Evolutionary conservation across 2,113 vertebrate species (phyloP).

Genomic region (Nyctereutes procyonoides): DNA sequence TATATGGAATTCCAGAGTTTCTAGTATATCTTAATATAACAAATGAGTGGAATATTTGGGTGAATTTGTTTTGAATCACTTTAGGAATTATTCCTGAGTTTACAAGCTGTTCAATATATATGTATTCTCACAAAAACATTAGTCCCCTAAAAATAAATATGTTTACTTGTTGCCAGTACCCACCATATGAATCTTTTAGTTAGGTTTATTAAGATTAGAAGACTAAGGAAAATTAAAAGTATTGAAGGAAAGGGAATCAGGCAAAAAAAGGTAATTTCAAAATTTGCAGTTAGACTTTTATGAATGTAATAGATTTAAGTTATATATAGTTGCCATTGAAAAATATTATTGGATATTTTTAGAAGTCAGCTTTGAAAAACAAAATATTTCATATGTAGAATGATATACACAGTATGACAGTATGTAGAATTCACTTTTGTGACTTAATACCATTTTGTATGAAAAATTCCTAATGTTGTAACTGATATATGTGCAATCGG

Average conservation of each 20-base stretch:
- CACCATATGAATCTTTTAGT: conserved; percentile 42
- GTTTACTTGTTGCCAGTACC: neutral
- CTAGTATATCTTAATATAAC: neutral
- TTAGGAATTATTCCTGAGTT: conserved; percentile 52
- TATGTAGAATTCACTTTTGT: conserved; percentile 58
- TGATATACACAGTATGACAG: neutral
- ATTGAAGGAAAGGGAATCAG: conserved; percentile 48
- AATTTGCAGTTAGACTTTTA: conserved; percentile 54
- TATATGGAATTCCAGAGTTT: conserved; percentile 54
- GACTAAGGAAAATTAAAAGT: conserved; percentile 58
- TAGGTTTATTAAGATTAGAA: conserved; percentile 28
- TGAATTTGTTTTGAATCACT: conserved; percentile 52
- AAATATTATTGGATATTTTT: conserved; percentile 40
- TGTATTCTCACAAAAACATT: conserved; percentile 7
- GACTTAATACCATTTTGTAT: conserved; percentile 44
- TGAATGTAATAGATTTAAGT: conserved; percentile 56
- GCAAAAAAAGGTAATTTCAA: conserved; percentile 18
- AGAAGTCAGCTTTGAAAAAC: conserved; percentile 58
- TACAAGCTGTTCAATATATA: conserved; percentile 26
- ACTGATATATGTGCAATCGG: conserved; percentile 23
- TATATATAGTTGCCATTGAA: conserved; percentile 29
- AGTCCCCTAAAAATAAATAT: conserved; percentile 51
- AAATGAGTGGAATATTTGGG: conserved; percentile 44
- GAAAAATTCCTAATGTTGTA: conserved; percentile 50
- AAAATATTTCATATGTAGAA: conserved; percentile 56